Base-by-base conservation (phyloP, 2,888 invertebrate species). In the Spodoptera littoralis region DNA sequence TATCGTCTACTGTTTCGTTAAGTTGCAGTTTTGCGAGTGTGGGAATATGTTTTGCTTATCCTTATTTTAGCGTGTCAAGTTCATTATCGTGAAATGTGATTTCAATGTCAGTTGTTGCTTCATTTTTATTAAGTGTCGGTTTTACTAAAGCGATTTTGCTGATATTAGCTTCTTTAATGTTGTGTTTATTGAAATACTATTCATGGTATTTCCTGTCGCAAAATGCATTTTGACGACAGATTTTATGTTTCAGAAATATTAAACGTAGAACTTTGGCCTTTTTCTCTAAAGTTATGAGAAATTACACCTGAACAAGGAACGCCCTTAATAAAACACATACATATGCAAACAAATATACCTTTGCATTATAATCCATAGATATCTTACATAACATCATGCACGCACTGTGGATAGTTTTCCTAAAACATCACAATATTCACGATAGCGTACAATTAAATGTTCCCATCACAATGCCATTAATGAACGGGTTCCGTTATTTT, bases 401-500 rank as follows among this genome's bases (percentile, higher is more conserved):
- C 36, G 36, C 36, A 36, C 36, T 8, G 6, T 9, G 36, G 6
- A 66, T 36, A 45, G 60, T 62, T 70, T 61, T 56, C 65, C 61
- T 54, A 56, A 66, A 68, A 60, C 57, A 57, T 68, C 69, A 68
- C 74, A 55, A 70, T 67, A 60, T 67, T 49, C 51, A 57, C 62
- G 65, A 64, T 67, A 50, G n/a, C 49, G 49, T 59, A 69, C 66
- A 73, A 79, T 80, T 76, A 78, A 73, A 73, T 30, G 49, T 51
- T 65, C 65, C 65, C 65, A 60, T 70, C 64, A 72, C 65, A 78
- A 80, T 73, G 55, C 66, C 65, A 69, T 74, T 78, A 78, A 74
- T 69, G 59, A 69, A 67, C 67, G 52, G 55, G 60, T 58, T 57
- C 73, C 65, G 67, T 80, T 80, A 71, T 55, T 58, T 8, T 54